phyloP scores from a whole-genome alignment of 2,888 invertebrate genomes.

The Apomyelois bistriatella region DNA sequence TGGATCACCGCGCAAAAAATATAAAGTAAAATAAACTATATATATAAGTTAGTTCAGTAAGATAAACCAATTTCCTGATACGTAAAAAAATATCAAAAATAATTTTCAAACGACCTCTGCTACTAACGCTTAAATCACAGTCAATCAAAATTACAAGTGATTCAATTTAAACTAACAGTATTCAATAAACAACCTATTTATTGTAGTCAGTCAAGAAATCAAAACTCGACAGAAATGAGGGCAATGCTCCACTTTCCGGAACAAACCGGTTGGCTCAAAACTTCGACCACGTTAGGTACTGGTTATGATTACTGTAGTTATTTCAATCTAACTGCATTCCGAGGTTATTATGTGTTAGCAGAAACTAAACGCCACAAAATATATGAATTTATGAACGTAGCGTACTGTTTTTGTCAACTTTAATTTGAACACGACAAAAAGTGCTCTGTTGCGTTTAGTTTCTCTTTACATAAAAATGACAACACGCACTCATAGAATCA shows the following conservation, averaged over 20 bases:
- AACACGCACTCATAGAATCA: too few species aligned
- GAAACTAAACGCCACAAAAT: not conserved
- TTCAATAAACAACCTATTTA: slow-evolving; percentile 39
- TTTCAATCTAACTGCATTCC: slow-evolving; percentile 6
- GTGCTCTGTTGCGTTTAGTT: not conserved
- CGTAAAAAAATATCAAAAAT: too few species aligned
- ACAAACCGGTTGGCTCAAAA: slow-evolving; percentile 53
- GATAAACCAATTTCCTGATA: too few species aligned
- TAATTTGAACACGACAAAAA: not conserved
- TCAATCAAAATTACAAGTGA: not conserved
- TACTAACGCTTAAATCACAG: not conserved
- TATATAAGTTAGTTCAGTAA: too few species aligned
- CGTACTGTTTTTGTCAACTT: not conserved
- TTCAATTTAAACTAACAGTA: slow-evolving; percentile 32
- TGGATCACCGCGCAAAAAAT: too few species aligned
- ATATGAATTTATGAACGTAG: not conserved
- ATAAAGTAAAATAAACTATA: too few species aligned
- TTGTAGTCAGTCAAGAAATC: slow-evolving; percentile 49
- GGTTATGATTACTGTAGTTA: slow-evolving; percentile 8
- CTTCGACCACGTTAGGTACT: slow-evolving; percentile 29
- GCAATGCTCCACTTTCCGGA: slow-evolving; percentile 67
- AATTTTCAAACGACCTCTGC: not conserved
- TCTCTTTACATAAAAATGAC: too few species aligned
- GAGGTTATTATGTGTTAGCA: not conserved
- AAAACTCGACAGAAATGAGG: slow-evolving; percentile 60